These are phyloP conservation scores for Nymphalis c-album DNA, from an alignment of 2,888 invertebrate genomes.

Conservation along the genomic window DNA sequence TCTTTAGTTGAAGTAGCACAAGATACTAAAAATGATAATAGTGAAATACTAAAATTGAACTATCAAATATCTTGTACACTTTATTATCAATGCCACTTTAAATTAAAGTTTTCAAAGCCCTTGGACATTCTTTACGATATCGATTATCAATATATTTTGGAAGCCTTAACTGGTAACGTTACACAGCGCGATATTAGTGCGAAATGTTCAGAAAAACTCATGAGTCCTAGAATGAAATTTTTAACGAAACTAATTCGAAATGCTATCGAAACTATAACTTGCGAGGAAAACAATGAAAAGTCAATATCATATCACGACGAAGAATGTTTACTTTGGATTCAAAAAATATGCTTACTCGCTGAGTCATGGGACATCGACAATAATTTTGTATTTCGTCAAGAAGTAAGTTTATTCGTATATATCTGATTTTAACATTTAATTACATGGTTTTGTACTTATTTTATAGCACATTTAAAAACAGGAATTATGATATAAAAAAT, in stretches of 20 bases:
- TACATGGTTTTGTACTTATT: neutral
- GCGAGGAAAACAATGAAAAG: conserved; percentile 78
- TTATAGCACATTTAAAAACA: too few relatives aligned
- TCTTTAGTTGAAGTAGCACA: conserved; percentile 90
- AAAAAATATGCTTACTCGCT: conserved; percentile 85
- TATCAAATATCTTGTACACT: conserved; percentile 89
- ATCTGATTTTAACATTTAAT: too few relatives aligned
- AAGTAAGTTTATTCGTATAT: conserved; percentile 79
- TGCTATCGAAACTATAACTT: conserved; percentile 87
- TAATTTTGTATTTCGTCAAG: conserved; percentile 88
- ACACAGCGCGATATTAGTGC: conserved; percentile 80
- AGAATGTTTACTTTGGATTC: conserved; percentile 84
- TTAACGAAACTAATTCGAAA: conserved; percentile 87
- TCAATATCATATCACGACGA: conserved; percentile 65
- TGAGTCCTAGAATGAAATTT: conserved; percentile 86
- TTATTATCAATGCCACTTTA: conserved; percentile 89
- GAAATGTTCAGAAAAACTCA: conserved; percentile 86
- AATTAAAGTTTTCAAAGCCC: conserved; percentile 87
- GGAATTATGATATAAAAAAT: too few relatives aligned
- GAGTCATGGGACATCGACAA: conserved; percentile 89
- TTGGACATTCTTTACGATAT: conserved; percentile 89
- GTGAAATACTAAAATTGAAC: conserved; percentile 89
- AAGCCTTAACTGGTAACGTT: conserved; percentile 64
- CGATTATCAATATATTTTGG: conserved; percentile 83
- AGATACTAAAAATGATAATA: conserved; percentile 87